Conservation (phyloP, 2,888 invertebrate genomes). For the Chelonus formosanus region DNA sequence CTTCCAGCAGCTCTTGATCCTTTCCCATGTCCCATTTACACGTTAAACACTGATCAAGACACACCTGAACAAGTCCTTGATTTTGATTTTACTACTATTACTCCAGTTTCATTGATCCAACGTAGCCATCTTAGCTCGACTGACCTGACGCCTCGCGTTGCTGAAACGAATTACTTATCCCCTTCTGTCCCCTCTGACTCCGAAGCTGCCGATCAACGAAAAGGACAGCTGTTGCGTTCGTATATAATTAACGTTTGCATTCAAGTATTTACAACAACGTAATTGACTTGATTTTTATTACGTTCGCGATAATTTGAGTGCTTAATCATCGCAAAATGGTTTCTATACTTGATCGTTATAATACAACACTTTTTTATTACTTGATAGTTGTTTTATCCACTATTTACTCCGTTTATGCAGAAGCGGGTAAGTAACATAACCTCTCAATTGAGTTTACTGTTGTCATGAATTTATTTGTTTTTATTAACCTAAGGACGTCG, state of each 20-base stretch:
- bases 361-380: no score
- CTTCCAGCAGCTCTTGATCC: constrained; percentile 95
- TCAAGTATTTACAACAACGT: no score
- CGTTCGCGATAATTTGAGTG: no score
- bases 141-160: constrained; percentile 68
- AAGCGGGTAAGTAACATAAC: no score
- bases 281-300: no score
- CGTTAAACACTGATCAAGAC: constrained; percentile 44
- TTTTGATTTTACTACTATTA: constrained; percentile 62
- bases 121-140: constrained; percentile 74
- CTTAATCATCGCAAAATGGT: no score
- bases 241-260: neutral
- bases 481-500: no score
- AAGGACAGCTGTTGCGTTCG: constrained; percentile 24
- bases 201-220: constrained; percentile 7
- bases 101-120: constrained; percentile 77
- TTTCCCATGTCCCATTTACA: constrained; percentile 82
- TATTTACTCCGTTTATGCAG: no score
- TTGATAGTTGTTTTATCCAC: no score
- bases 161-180: constrained; percentile 5
- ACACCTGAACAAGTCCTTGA: constrained; percentile 44
- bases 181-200: constrained; percentile 4
- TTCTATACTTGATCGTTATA: no score
- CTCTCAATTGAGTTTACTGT: no score
- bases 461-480: no score